Conservation (phyloP, 2,797 vertebrate genomes). For the Moxostoma hubbsi region DNA sequence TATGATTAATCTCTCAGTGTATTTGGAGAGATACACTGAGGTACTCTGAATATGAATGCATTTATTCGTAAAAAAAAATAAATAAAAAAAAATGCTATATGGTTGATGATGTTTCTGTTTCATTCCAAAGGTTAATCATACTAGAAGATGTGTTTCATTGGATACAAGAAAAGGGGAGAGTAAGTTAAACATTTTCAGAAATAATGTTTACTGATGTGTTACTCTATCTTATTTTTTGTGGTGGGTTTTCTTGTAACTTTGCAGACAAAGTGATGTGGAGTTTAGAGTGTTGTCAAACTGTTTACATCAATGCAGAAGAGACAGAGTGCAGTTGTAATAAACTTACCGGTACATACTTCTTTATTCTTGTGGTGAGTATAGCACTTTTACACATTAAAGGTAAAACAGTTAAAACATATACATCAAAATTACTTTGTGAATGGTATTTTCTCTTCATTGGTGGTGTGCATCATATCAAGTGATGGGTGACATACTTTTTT, state of each 20-base stretch:
- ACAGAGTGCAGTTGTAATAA: slow-evolving; percentile 89
- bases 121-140: slow-evolving; percentile 63
- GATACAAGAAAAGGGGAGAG: slow-evolving; percentile 73
- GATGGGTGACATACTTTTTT: not conserved
- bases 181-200: not conserved
- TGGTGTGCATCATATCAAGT: too few relatives aligned
- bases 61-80: too few relatives aligned
- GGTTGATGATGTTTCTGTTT: not conserved
- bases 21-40: not conserved
- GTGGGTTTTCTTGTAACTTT: not conserved
- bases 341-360: slow-evolving; percentile 87
- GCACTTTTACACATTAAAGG: not conserved
- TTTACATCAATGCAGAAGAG: slow-evolving; percentile 19
- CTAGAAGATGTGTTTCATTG: slow-evolving; percentile 78
- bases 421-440: not conserved
- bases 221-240: not conserved
- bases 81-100: too few relatives aligned
- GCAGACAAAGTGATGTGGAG: slow-evolving; percentile 80
- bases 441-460: not conserved
- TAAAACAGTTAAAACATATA: too few relatives aligned
- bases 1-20: not conserved
- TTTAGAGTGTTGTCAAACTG: slow-evolving; percentile 78
- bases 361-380: slow-evolving; percentile 88
- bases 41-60: not conserved
- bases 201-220: not conserved